A percentile compares a stretch with the other conserved stretches of the same genome.
phyloP scores from a whole-genome alignment of 2,888 invertebrate species.

The Dolichopus griseipennis region DNA sequence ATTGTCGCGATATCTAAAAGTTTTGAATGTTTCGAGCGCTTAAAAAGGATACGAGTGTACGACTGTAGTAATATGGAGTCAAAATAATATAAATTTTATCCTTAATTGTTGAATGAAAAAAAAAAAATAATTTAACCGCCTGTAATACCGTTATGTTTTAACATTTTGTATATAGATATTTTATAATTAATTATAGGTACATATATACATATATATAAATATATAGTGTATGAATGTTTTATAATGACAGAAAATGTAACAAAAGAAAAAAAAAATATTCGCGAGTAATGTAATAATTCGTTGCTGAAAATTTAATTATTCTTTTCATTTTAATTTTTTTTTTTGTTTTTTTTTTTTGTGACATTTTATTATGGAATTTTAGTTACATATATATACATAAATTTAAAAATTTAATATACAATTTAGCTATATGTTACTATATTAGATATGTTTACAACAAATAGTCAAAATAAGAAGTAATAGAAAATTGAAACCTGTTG shows the following conservation, averaged over 20 bases:
- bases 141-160: background rate
- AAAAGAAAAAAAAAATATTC: background rate
- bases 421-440: too few species aligned
- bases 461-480: too few species aligned
- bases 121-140: background rate
- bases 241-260: too few species aligned
- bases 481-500: too few species aligned
- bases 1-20: too few species aligned
- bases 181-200: background rate
- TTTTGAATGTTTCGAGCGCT: too few species aligned
- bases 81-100: conserved; percentile 5
- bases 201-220: background rate
- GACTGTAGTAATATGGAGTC: background rate
- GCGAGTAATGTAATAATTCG: background rate
- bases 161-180: background rate
- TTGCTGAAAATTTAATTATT: conserved; percentile 2
- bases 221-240: background rate
- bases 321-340: background rate
- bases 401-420: too few species aligned
- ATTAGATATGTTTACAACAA: too few species aligned
- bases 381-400: too few species aligned
- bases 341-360: background rate
- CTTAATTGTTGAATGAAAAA: background rate
- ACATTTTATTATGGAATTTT: background rate
- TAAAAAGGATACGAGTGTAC: too few species aligned